These are phyloP conservation scores for Dione vanillae DNA, from an alignment of 2,888 invertebrate genomes.

Conservation along the genomic window DNA sequence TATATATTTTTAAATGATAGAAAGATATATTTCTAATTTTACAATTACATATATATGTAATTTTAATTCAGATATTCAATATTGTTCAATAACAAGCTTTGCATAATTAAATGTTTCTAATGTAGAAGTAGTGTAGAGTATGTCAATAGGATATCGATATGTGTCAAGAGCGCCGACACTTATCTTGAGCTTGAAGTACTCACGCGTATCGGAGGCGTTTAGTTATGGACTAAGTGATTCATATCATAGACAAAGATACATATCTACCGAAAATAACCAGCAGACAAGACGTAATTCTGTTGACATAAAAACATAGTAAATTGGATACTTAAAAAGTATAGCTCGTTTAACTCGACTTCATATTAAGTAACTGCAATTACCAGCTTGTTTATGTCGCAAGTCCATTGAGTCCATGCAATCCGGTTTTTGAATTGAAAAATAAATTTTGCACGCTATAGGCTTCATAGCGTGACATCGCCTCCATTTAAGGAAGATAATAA, in stretches of 20 bases:
- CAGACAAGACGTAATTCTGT: background rate
- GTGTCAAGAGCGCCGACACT: conserved; percentile 22
- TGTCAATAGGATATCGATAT: conserved; percentile 13
- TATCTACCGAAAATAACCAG: too few species aligned
- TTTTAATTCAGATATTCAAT: too few species aligned
- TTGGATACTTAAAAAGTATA: background rate
- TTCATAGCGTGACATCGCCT: too few species aligned
- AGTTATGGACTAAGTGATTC: conserved; percentile 12
- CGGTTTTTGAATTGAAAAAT: conserved; percentile 1
- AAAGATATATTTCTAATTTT: too few species aligned
- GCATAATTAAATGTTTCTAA: background rate
- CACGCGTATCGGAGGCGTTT: conserved; percentile 3
- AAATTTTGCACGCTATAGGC: background rate
- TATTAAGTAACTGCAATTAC: background rate
- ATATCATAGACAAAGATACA: background rate
- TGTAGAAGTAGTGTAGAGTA: background rate
- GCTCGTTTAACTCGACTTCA: background rate
- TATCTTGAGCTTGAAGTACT: conserved; percentile 14
- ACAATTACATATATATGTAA: too few species aligned
- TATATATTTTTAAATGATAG: too few species aligned
- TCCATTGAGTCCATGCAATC: background rate
- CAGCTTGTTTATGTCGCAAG: background rate
- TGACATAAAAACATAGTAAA: background rate
- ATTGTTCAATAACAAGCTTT: too few species aligned
- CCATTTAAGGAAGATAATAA: too few species aligned